Percentiles rank a stretch among this genome's conserved stretches.
Conservation (phyloP, 2,113 vertebrate species). For the Pachycephala philippinensis region DNA sequence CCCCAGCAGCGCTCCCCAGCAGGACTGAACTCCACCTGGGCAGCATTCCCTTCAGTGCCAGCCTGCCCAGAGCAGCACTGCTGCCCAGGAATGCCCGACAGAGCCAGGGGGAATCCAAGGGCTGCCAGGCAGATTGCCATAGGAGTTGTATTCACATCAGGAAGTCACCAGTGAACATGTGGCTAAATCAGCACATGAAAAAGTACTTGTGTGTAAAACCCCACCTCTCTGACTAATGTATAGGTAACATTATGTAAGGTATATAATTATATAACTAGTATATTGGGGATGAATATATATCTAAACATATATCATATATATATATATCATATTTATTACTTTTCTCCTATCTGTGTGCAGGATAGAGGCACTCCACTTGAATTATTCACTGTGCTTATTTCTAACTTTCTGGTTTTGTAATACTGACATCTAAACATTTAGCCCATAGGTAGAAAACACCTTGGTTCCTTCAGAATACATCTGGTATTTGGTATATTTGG, state of each 20-base stretch:
- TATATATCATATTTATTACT: background rate
- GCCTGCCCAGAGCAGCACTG: background rate
- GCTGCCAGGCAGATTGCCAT: background rate
- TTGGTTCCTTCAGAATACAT: background rate
- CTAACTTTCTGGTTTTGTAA: background rate
- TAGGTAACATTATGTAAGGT: background rate
- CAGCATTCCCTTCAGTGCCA: background rate
- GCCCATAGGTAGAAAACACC: background rate
- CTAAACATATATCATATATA: background rate
- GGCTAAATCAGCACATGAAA: background rate
- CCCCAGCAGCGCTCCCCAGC: background rate
- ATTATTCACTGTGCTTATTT: background rate
- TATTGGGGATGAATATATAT: rapidly evolving
- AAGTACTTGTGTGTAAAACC: background rate
- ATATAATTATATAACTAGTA: background rate
- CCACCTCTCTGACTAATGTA: background rate
- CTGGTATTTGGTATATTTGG: background rate
- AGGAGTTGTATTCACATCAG: rapidly evolving
- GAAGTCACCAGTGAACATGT: background rate
- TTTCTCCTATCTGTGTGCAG: background rate
- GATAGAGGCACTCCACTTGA: background rate
- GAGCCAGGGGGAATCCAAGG: background rate
- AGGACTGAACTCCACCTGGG: rapidly evolving
- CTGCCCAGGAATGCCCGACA: background rate
- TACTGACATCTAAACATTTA: background rate